Base-by-base conservation (phyloP, 2,888 invertebrate species). In the Panorpa germanica region DNA sequence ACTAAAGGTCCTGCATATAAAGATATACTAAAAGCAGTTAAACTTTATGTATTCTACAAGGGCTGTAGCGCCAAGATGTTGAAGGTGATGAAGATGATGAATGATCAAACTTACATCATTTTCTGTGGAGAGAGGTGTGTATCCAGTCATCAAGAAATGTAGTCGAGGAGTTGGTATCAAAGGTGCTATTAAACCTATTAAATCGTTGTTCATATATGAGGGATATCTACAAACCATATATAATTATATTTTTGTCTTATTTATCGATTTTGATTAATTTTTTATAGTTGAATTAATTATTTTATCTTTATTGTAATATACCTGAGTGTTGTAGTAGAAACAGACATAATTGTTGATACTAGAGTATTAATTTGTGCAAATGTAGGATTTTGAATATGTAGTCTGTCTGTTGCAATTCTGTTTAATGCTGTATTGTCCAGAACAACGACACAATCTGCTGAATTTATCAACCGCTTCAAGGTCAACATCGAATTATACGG, bases 121-220 rank as follows among this genome's bases (percentile, higher is more conserved):
- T 50, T 93, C 93, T 2, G 88, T 85, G 0, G 85, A 77, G 20
- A 95, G 65, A 1, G 95, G 95, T 15, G 95, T 95, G 51, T 88
- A 90, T 8, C 98, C 96, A 1, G 96, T 96, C 90, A 98, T 98
- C 4, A 99, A 65, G 53, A 96, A 98, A 57, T 98, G 95, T 30
- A 99, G 64, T n/a, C 91, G 66, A 11, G 96, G 95, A 3, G 93
- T 95, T 1, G 98, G 96, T 42, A 95, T 93, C 29, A 99, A 60
- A 2, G 95, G 91, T 9, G 93, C 90, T 41, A 91, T 80, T 35
- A 96, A 58, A 30, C 91, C 88, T 52, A 91, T 85, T 37, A 99
- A 64, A 53, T 95, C 93, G 50, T 96, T 95, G 56, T 96, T 93
- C 88, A 96, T 95, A 53, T 93, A 93, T 2, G 91, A 90, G 2